These are phyloP conservation scores for Oreochromis tanganicae DNA, from an alignment of 2,113 vertebrate genomes.

Conservation along the genomic window DNA sequence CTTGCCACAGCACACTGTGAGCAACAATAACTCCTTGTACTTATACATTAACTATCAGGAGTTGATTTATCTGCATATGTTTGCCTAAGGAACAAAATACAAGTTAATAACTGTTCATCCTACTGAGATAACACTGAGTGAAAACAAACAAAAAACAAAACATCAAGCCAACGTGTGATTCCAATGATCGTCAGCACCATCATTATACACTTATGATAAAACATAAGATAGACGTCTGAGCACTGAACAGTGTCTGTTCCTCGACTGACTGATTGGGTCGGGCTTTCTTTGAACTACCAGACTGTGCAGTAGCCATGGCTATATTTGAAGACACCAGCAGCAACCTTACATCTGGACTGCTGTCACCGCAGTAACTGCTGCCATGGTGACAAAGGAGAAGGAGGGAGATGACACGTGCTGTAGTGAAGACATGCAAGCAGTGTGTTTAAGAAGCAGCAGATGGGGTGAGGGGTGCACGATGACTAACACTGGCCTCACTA, in stretches of 20 bases:
- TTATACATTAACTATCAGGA: neutral
- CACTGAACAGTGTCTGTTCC: neutral
- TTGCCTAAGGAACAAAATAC: neutral
- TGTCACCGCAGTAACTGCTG: conserved; percentile 19
- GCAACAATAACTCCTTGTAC: neutral
- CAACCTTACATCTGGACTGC: neutral
- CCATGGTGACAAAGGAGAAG: conserved; percentile 27
- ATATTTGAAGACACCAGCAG: neutral
- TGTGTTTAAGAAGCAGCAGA: neutral
- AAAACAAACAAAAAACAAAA: neutral
- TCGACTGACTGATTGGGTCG: neutral
- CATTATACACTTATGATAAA: neutral
- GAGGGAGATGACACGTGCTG: neutral
- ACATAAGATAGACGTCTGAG: neutral
- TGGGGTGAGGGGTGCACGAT: neutral
- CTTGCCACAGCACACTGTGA: neutral
- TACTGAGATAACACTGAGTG: neutral
- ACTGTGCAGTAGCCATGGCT: neutral
- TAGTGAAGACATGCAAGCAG: neutral
- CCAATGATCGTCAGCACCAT: neutral
- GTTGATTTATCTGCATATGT: rapidly evolving
- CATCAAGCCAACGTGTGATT: neutral
- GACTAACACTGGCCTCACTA: neutral
- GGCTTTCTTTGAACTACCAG: neutral
- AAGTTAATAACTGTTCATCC: neutral